Evolutionary conservation across 2,888 invertebrate genomes (phyloP).

Genomic region (Stomorhina lunata): DNA sequence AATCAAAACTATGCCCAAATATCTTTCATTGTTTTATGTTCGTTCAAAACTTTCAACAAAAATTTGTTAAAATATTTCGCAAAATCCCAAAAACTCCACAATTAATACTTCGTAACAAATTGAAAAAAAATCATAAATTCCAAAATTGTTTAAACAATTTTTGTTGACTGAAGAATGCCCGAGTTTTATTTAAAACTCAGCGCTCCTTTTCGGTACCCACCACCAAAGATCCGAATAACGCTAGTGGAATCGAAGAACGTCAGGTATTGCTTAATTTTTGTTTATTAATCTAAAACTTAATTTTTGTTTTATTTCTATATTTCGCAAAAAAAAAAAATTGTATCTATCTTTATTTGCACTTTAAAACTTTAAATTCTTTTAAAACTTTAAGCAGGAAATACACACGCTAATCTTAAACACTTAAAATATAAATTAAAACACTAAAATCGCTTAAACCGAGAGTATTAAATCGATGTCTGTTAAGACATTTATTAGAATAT

Average conservation of each 20-base stretch:
- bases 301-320: conserved; percentile 28
- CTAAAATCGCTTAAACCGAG: too few relatives aligned
- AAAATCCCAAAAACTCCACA: conserved; percentile 11
- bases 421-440: too few relatives aligned
- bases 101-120: neutral
- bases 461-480: too few relatives aligned
- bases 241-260: conserved; percentile 79
- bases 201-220: conserved; percentile 96
- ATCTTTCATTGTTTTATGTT: conserved; percentile 61
- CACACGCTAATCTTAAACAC: conserved; percentile 2
- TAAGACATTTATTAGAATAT: too few relatives aligned
- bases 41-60: conserved; percentile 34
- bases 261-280: conserved; percentile 76
- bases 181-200: conserved; percentile 94
- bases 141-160: conserved; percentile 68
- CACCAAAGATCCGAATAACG: conserved; percentile 86
- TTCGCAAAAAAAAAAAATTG: conserved; percentile 5
- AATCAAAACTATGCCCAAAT: conserved; percentile 10
- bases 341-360: conserved; percentile 43
- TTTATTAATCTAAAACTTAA: conserved; percentile 50
- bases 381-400: neutral
- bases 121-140: conserved; percentile 11
- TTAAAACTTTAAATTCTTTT: neutral
- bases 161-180: conserved; percentile 81
- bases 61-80: conserved; percentile 54